Evolutionary conservation across 2,888 invertebrate genomes (phyloP).

Genomic region (Ennomos erosarius): DNA sequence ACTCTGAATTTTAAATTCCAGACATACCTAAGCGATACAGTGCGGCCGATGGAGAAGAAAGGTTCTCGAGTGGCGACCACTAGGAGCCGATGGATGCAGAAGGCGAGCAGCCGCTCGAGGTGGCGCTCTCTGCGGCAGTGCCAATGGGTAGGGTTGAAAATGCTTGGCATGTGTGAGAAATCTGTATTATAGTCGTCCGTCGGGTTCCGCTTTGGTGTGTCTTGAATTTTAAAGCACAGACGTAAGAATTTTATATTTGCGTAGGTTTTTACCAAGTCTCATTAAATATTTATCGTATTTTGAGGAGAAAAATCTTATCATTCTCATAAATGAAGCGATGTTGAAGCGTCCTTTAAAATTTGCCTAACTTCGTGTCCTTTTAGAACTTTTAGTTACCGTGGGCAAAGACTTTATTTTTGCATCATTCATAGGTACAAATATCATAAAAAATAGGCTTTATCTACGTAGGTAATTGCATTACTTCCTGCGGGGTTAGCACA

Average conservation of each 20-base stretch:
- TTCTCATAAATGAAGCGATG: conserved; percentile 9
- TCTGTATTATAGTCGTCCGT: not conserved
- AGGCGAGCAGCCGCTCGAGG: no score
- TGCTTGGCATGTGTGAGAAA: no score
- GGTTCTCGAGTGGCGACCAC: no score
- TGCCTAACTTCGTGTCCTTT: conserved; percentile 27
- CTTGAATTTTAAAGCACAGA: conserved; percentile 3
- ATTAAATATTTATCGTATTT: conserved; percentile 20
- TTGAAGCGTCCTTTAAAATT: conserved; percentile 34
- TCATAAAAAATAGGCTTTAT: not conserved
- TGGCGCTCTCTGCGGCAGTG: no score
- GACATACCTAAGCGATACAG: conserved; percentile 5
- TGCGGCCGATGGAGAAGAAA: not conserved
- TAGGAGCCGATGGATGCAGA: no score
- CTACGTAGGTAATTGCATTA: no score
- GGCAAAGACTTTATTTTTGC: conserved; percentile 1
- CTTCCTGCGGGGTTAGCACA: no score
- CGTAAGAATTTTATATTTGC: conserved; percentile 19
- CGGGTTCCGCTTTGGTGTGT: conserved; percentile 10
- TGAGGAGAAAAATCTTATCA: conserved; percentile 8
- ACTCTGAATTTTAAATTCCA: conserved; percentile 38
- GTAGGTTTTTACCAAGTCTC: conserved; percentile 15
- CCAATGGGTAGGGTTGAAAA: no score
- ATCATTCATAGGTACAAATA: conserved; percentile 6
- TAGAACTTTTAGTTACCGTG: conserved; percentile 1